Evolutionary conservation across 2,797 vertebrate species (phyloP).

Genomic region (Agapornis canus): DNA sequence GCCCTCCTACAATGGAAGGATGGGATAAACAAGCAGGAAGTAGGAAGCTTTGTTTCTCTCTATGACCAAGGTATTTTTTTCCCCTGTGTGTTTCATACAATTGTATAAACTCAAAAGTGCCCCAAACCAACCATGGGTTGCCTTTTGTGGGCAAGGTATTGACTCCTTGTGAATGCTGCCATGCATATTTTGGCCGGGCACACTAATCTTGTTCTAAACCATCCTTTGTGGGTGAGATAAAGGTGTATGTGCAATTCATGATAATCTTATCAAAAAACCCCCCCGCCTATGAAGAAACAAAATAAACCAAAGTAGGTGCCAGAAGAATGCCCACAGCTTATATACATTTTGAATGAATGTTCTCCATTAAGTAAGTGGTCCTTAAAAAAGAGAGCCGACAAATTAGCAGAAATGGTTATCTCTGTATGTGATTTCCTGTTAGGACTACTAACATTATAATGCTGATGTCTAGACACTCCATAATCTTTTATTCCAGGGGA

Average conservation of each 20-base stretch:
- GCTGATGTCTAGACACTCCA: not conserved
- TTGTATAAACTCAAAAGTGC: not conserved
- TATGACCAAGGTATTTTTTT: not conserved
- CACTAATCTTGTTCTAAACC: rapidly evolving
- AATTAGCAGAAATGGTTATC: not conserved
- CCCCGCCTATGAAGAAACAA: not conserved
- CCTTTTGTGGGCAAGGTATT: not conserved
- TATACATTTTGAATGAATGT: rapidly evolving
- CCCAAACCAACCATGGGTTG: not conserved
- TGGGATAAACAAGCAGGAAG: not conserved
- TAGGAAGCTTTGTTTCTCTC: not conserved
- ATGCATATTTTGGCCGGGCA: not conserved
- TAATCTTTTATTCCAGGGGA: not conserved
- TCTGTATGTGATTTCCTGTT: not conserved
- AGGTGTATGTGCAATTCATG: not conserved
- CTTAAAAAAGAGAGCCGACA: not conserved
- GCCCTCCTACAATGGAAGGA: not conserved
- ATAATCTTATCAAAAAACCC: not conserved
- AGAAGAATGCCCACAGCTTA: not conserved
- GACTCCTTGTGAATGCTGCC: not conserved
- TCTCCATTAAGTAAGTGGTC: not conserved
- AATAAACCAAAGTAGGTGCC: not conserved
- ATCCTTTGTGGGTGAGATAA: not conserved
- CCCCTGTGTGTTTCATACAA: not conserved
- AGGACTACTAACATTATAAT: not conserved